phyloP scores from a whole-genome alignment of 2,113 vertebrate genomes.

The Ciconia maguari region DNA sequence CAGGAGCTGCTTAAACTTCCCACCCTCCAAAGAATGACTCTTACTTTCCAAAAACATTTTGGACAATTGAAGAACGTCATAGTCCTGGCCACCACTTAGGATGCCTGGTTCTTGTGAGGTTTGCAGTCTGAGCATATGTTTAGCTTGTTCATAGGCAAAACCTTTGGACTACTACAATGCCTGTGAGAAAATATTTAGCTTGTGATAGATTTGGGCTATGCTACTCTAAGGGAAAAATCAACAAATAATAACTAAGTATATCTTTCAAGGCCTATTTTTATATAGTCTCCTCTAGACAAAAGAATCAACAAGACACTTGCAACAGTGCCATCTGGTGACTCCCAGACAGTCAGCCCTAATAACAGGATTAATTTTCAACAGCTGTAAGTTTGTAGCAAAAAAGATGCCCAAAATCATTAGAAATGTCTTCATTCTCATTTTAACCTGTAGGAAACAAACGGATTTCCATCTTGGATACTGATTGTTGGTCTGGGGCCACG shows the following conservation, averaged over 20 bases:
- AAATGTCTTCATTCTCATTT: not conserved
- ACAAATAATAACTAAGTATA: not conserved
- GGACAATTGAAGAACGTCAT: not conserved
- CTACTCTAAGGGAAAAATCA: not conserved
- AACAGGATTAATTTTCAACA: not conserved
- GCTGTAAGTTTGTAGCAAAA: not conserved
- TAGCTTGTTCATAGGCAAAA: not conserved
- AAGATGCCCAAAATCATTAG: not conserved
- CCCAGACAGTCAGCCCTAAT: not conserved
- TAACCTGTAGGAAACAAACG: not conserved
- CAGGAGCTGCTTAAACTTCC: not conserved
- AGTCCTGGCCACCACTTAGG: not conserved
- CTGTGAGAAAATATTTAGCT: not conserved
- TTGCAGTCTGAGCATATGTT: not conserved
- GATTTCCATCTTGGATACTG: not conserved
- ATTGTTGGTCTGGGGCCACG: not conserved
- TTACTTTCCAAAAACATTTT: not conserved
- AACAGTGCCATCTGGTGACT: constrained; percentile 58
- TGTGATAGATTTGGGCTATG: not conserved
- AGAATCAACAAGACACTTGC: not conserved
- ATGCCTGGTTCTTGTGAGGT: not conserved
- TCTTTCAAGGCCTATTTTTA: not conserved
- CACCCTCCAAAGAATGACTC: not conserved
- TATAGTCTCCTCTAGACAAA: not conserved
- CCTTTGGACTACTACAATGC: not conserved